Percentiles rank a stretch among this genome's conserved stretches.
Conservation (phyloP, 2,797 vertebrate species). For the Diplodus sargus region DNA sequence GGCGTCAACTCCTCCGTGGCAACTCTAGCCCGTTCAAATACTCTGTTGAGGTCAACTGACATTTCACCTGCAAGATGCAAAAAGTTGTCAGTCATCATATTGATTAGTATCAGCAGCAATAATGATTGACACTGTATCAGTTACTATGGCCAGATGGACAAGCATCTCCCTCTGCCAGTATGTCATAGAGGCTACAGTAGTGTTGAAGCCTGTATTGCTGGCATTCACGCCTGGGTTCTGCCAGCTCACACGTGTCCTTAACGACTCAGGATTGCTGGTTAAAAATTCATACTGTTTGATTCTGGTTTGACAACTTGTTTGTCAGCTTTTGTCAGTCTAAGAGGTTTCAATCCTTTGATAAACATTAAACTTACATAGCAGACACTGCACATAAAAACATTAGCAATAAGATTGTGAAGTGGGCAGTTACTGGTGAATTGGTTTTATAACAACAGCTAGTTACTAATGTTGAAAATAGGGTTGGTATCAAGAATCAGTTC, state of each 20-base stretch:
- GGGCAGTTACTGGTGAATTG: background rate
- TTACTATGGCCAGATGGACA: background rate
- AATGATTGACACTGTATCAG: background rate
- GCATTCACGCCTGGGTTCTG: too few species aligned
- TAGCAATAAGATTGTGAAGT: background rate
- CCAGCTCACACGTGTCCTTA: too few species aligned
- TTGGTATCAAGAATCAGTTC: too few species aligned
- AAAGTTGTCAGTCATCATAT: background rate
- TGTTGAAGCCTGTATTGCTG: background rate
- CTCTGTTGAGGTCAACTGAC: slow-evolving; percentile 81
- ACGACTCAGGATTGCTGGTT: too few species aligned
- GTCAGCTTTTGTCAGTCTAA: background rate
- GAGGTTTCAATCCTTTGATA: background rate
- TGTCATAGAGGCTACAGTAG: background rate
- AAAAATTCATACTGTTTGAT: background rate
- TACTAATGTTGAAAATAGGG: too few species aligned
- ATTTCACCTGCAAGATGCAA: slow-evolving; percentile 65
- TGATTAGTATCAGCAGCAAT: slow-evolving; percentile 3
- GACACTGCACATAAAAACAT: background rate
- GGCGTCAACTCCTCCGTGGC: slow-evolving; percentile 58
- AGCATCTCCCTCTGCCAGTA: background rate
- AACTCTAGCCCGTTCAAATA: slow-evolving; percentile 76
- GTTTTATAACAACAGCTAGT: background rate
- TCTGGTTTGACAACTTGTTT: background rate
- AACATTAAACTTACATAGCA: background rate